Evolutionary conservation across 2,797 vertebrate species (phyloP).

Genomic region (Yasuhikotakia modesta): DNA sequence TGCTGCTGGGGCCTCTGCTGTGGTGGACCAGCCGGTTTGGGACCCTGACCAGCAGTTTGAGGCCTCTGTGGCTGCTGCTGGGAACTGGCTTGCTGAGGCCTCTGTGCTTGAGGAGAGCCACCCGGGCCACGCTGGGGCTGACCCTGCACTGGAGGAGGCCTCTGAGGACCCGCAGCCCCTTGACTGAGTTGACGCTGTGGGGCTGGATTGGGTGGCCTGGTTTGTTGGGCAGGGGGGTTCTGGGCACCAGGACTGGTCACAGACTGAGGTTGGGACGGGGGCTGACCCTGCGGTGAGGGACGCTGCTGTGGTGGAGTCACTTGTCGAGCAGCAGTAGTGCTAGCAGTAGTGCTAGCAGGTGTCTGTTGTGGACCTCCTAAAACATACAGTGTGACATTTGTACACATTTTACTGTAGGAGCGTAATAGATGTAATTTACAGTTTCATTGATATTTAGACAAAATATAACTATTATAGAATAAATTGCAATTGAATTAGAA

Average conservation of each 20-base stretch:
- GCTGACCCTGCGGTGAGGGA: conserved; percentile 86
- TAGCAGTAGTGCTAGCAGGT: conserved; percentile 63
- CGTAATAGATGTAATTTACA: background rate
- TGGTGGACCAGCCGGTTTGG: conserved; percentile 64
- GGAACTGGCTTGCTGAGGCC: conserved; percentile 67
- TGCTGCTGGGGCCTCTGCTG: conserved; percentile 70
- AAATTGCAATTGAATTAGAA: too few species aligned
- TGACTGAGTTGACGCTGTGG: conserved; percentile 69
- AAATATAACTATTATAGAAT: too few species aligned
- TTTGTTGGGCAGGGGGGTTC: conserved; percentile 68
- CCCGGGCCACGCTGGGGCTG: conserved; percentile 70
- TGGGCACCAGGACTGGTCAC: conserved; percentile 73
- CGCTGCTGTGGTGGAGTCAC: conserved; percentile 83
- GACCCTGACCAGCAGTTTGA: conserved; percentile 64
- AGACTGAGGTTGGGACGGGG: conserved; percentile 68
- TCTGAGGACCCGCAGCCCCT: conserved; percentile 66
- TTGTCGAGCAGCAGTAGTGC: conserved; percentile 70
- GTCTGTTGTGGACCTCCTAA: conserved; percentile 84
- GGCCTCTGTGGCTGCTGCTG: conserved; percentile 65
- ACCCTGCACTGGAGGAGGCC: conserved; percentile 68
- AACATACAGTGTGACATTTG: background rate
- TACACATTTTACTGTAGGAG: background rate
- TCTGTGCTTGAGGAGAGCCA: conserved; percentile 70
- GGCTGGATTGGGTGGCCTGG: conserved; percentile 68
- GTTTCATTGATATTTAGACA: background rate